Evolutionary conservation across 1,140 invertebrate species (phyloP).

Genomic region (Acyrthosiphon pisum): DNA sequence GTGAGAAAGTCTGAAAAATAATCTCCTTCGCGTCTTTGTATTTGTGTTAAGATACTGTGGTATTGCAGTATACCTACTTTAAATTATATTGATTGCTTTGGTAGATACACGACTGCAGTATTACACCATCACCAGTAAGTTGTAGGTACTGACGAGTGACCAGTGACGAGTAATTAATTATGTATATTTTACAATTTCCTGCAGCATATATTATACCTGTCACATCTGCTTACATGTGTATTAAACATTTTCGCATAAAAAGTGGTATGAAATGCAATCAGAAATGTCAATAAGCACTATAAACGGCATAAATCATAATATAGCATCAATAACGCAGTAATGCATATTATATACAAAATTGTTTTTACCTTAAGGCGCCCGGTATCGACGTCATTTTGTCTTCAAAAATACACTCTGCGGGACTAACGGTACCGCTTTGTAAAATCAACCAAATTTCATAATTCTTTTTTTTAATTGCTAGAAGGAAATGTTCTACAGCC

Average conservation of each 20-base stretch:
- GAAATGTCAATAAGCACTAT: too few species aligned
- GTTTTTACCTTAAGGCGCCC: background rate
- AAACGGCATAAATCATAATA: background rate
- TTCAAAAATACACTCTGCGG: too few species aligned
- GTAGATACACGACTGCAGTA: background rate
- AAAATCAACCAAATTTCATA: too few species aligned
- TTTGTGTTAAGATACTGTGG: background rate
- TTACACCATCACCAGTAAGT: too few species aligned
- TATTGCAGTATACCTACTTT: background rate
- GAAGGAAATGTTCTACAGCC: too few species aligned
- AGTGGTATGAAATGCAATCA: too few species aligned
- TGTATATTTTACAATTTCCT: background rate
- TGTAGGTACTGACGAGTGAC: too few species aligned
- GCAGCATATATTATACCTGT: too few species aligned
- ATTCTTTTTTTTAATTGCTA: too few species aligned
- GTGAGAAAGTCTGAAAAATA: background rate
- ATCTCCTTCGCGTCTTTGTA: background rate
- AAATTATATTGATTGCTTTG: background rate
- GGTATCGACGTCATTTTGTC: too few species aligned
- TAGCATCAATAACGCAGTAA: background rate
- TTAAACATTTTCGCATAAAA: background rate
- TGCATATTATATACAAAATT: background rate
- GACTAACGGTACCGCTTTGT: too few species aligned
- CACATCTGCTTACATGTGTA: too few species aligned
- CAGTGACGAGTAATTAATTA: background rate